Conservation (phyloP, 2,113 vertebrate species). For the Hirundichthys speculiger region DNA sequence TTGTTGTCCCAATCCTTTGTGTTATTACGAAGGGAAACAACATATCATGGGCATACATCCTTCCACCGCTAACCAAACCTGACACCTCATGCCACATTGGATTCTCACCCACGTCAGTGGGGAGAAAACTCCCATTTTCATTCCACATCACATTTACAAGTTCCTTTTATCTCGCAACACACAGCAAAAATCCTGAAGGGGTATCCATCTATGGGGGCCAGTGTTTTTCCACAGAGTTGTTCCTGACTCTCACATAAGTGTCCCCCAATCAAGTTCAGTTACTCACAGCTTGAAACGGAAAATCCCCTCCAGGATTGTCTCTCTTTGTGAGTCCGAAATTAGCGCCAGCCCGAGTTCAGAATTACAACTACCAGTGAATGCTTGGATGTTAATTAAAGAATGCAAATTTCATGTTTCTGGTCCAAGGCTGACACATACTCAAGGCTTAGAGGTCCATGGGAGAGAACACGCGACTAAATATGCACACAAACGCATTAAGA, state of each 20-base stretch:
- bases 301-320: constrained; percentile 65
- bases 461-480: constrained; percentile 20
- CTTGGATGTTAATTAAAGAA: constrained; percentile 81
- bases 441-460: constrained; percentile 64
- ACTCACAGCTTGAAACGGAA: constrained; percentile 41
- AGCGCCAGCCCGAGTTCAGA: constrained; percentile 54
- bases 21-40: constrained; percentile 49
- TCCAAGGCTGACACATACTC: constrained; percentile 74
- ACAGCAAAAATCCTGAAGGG: constrained; percentile 38
- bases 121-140: constrained; percentile 25
- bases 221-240: constrained; percentile 20
- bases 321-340: constrained; percentile 70
- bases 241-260: constrained; percentile 57
- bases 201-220: constrained; percentile 13
- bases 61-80: constrained; percentile 29
- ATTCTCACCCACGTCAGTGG: constrained; percentile 33
- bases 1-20: constrained; percentile 34
- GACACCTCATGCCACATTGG: constrained; percentile 42
- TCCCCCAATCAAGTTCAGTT: constrained; percentile 64
- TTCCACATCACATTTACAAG: constrained; percentile 22
- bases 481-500: constrained; percentile 19
- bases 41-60: constrained; percentile 31
- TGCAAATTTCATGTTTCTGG: constrained; percentile 81
- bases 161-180: constrained; percentile 24
- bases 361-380: constrained; percentile 73